Evolutionary conservation across 2,888 invertebrate species (phyloP).

Genomic region (Eupeodes latifasciatus): DNA sequence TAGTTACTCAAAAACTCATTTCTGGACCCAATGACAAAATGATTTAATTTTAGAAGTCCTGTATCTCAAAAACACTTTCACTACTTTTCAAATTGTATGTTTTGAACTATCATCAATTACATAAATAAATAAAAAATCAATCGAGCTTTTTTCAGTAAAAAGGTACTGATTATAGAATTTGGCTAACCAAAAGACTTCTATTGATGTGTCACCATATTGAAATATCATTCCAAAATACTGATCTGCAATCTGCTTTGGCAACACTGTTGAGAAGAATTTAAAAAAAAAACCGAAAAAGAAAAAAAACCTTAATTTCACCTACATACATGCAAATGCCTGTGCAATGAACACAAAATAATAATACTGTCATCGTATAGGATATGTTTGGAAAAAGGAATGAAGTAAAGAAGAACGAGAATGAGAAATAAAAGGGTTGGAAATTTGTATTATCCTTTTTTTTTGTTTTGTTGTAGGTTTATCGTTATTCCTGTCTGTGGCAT

Average conservation of each 20-base stretch:
- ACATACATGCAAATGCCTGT: slow-evolving; percentile 53
- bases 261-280: slow-evolving; percentile 23
- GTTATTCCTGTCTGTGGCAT: slow-evolving; percentile 38
- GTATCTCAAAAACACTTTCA: too few relatives aligned
- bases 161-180: too few relatives aligned
- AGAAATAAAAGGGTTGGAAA: slow-evolving; percentile 48
- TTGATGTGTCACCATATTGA: too few relatives aligned
- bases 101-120: too few relatives aligned
- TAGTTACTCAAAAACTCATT: too few relatives aligned
- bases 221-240: too few relatives aligned
- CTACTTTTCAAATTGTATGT: too few relatives aligned
- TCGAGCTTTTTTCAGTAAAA: too few relatives aligned
- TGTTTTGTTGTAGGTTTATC: not conserved
- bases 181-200: too few relatives aligned
- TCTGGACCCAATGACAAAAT: too few relatives aligned
- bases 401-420: slow-evolving; percentile 11
- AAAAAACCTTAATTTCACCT: slow-evolving; percentile 39
- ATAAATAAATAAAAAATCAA: too few relatives aligned
- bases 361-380: not conserved
- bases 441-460: slow-evolving; percentile 42
- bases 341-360: slow-evolving; percentile 69
- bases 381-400: slow-evolving; percentile 14
- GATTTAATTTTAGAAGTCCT: too few relatives aligned
- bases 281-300: slow-evolving; percentile 22
- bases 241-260: slow-evolving; percentile 31